A percentile compares a stretch with the other conserved stretches of the same genome.
phyloP scores from a whole-genome alignment of 2,113 vertebrate genomes.

The Xenopus tropicalis region UCB_Xtro_10.0 CM004449.2:101885001-101885500 shows the following conservation, averaged over 20 bases:
- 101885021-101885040: slow-evolving; percentile 20
- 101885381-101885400: slow-evolving; percentile 4
- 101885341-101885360: slow-evolving; percentile 21
- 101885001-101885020: slow-evolving; percentile 12
- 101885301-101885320: slow-evolving; percentile 34
- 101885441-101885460: neutral
- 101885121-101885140: slow-evolving; percentile 27
- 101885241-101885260: slow-evolving; percentile 9
- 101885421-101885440: neutral
- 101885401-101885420: neutral
- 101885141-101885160: slow-evolving; percentile 17
- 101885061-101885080: slow-evolving; percentile 19
- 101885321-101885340: slow-evolving; percentile 18
- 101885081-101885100: slow-evolving; percentile 5
- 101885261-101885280: slow-evolving; percentile 20
- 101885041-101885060: slow-evolving; percentile 19
- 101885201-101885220: slow-evolving; percentile 18
- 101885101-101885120: slow-evolving; percentile 22
- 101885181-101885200: slow-evolving; percentile 10
- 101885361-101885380: slow-evolving; percentile 11
- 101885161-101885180: slow-evolving; percentile 3
- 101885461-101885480: too few relatives aligned
- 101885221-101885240: slow-evolving; percentile 24
- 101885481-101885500: too few relatives aligned
- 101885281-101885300: slow-evolving; percentile 10